phyloP scores from a whole-genome alignment of 2,797 vertebrate species.

The Melanotaenia boesemani region DNA sequence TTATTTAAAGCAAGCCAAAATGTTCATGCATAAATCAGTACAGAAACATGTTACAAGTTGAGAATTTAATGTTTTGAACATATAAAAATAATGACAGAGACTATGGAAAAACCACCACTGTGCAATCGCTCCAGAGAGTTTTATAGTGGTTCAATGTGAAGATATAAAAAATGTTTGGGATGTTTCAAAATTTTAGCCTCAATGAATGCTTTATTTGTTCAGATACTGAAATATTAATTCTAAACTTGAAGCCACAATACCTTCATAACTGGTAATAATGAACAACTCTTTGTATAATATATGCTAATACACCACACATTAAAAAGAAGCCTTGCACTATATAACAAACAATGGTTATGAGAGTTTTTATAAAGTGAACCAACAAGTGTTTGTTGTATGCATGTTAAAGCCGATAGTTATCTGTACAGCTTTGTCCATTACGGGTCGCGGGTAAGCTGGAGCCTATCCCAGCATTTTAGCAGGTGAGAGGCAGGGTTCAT shows the following conservation, averaged over 20 bases:
- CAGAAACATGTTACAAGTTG: conserved; percentile 4
- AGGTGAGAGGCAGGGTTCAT: no score
- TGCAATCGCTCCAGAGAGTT: conserved; percentile 11
- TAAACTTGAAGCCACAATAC: background rate
- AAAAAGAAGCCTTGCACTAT: background rate
- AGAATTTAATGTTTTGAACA: background rate
- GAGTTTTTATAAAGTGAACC: conserved; percentile 4
- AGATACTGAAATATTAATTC: background rate
- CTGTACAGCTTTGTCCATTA: no score
- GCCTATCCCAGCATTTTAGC: no score
- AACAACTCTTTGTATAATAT: no score
- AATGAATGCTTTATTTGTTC: background rate
- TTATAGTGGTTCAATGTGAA: background rate
- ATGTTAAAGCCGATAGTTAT: background rate
- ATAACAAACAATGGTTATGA: background rate
- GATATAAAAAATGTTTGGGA: background rate
- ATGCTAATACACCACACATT: no score
- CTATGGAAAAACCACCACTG: background rate
- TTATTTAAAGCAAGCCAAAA: background rate
- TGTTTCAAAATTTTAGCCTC: background rate
- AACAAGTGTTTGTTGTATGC: background rate
- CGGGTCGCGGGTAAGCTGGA: no score
- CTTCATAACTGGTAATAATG: no score
- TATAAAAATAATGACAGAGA: conserved; percentile 16
- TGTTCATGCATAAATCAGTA: background rate